These are phyloP conservation scores for Paedocypris micromegethes DNA, from an alignment of 2,797 vertebrate genomes.

Conservation along the genomic window DNA sequence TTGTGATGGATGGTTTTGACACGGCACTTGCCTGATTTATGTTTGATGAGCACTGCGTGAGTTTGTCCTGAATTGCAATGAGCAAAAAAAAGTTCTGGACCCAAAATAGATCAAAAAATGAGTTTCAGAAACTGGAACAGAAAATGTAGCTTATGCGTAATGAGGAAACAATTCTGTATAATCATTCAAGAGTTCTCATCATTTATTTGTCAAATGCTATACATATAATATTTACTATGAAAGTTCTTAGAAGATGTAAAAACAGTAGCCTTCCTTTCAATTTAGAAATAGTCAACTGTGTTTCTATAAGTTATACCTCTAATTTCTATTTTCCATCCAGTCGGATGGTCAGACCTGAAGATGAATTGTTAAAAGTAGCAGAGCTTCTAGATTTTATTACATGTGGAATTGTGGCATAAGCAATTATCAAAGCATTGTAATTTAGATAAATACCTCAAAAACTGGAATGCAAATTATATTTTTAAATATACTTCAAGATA, in stretches of 20 bases:
- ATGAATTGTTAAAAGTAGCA: slow-evolving; percentile 30
- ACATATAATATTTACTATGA: too few species aligned
- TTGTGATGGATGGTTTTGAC: slow-evolving; percentile 8
- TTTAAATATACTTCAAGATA: slow-evolving; percentile 73
- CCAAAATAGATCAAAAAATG: slow-evolving; percentile 14
- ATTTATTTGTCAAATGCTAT: too few species aligned
- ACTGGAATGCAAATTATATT: slow-evolving; percentile 78
- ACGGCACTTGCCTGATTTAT: slow-evolving; percentile 15
- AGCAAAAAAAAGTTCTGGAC: slow-evolving; percentile 15
- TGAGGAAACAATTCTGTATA: neutral
- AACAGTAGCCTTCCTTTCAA: neutral
- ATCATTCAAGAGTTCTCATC: too few species aligned
- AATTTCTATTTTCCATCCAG: slow-evolving; percentile 20
- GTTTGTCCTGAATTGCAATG: slow-evolving; percentile 27
- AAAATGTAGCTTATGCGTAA: neutral
- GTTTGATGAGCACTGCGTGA: slow-evolving; percentile 33
- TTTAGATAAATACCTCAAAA: slow-evolving; percentile 81
- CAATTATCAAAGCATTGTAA: slow-evolving; percentile 54
- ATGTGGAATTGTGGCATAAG: slow-evolving; percentile 46
- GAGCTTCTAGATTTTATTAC: slow-evolving; percentile 29
- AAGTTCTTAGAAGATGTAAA: neutral
- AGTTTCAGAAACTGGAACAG: neutral
- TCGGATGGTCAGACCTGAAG: slow-evolving; percentile 29
- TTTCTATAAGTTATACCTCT: slow-evolving; percentile 26
- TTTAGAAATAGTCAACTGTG: slow-evolving; percentile 15